These are phyloP conservation scores for Cephalopterus ornatus DNA, from an alignment of 2,113 vertebrate species.

Conservation along the genomic window DNA sequence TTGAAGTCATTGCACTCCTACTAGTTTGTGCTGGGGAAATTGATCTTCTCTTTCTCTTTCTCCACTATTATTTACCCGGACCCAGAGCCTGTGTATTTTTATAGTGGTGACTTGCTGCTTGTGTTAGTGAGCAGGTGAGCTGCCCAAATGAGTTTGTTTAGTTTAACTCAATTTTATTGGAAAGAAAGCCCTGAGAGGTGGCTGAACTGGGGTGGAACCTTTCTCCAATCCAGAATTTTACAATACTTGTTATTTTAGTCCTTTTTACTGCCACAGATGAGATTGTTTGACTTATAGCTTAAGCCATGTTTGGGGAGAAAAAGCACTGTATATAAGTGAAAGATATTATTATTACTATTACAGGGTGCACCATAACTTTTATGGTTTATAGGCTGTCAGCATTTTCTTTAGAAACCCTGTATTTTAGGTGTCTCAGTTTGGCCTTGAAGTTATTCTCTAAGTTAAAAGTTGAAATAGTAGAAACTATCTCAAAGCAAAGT, in stretches of 20 bases:
- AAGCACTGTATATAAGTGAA: slow-evolving; percentile 2
- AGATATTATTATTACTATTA: slow-evolving; percentile 38
- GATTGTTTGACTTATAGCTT: neutral
- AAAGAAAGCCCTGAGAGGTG: neutral
- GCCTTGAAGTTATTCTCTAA: neutral
- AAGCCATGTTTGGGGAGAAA: slow-evolving; percentile 6
- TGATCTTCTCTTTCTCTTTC: neutral
- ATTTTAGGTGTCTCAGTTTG: slow-evolving; percentile 25
- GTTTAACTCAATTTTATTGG: neutral
- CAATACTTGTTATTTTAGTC: neutral
- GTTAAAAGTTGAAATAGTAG: neutral
- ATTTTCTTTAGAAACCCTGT: slow-evolving; percentile 14
- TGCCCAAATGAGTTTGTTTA: neutral
- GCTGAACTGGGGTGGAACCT: neutral
- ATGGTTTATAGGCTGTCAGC: slow-evolving; percentile 11
- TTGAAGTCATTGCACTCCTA: neutral
- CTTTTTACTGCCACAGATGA: neutral
- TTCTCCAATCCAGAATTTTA: neutral
- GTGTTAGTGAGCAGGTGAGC: neutral
- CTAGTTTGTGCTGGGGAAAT: neutral
- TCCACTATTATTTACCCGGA: neutral
- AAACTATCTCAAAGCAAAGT: neutral
- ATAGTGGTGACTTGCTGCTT: neutral
- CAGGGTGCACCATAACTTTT: slow-evolving; percentile 5
- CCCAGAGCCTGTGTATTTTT: neutral